Evolutionary conservation across 1,140 invertebrate genomes (phyloP).

Genomic region (Drosophila pachea): DNA sequence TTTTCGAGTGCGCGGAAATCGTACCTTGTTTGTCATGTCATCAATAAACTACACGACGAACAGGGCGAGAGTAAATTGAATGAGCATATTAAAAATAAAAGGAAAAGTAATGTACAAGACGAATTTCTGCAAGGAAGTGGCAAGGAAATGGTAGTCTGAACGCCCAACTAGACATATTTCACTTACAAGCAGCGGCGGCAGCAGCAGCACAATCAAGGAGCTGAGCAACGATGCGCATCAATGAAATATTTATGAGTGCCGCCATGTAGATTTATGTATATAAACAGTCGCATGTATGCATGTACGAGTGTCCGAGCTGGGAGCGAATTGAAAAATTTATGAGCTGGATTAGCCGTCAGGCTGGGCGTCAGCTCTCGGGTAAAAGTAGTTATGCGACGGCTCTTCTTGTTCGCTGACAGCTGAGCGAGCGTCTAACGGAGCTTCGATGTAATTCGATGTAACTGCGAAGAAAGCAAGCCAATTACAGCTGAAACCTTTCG

Average conservation of each 20-base stretch:
- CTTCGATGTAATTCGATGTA: too few relatives aligned
- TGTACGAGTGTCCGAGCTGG: conserved; percentile 15
- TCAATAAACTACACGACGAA: conserved; percentile 65
- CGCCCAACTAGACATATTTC: conserved; percentile 39
- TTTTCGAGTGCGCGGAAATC: conserved; percentile 55
- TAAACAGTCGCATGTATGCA: background rate
- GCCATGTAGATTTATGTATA: conserved; percentile 65
- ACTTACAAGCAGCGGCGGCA: conserved; percentile 21
- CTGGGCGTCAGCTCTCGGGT: background rate
- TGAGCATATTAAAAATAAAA: conserved; percentile 71
- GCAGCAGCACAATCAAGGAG: conserved; percentile 15
- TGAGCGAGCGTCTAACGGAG: too few relatives aligned
- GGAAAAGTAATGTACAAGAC: conserved; percentile 58
- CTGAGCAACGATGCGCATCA: conserved; percentile 45
- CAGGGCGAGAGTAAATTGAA: conserved; percentile 60
- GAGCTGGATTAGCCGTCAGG: conserved; percentile 37
- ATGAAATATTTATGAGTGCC: conserved; percentile 66
- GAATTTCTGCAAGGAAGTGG: conserved; percentile 51
- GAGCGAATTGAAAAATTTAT: conserved; percentile 62
- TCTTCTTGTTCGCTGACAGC: too few relatives aligned
- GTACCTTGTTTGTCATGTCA: conserved; percentile 77
- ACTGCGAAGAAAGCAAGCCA: too few relatives aligned
- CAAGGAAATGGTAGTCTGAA: conserved; percentile 59
- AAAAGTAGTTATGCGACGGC: conserved; percentile 54
- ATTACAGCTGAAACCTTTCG: too few relatives aligned